Evolutionary conservation across 2,888 invertebrate species (phyloP).

Genomic region (Polylopha cassiicola): DNA sequence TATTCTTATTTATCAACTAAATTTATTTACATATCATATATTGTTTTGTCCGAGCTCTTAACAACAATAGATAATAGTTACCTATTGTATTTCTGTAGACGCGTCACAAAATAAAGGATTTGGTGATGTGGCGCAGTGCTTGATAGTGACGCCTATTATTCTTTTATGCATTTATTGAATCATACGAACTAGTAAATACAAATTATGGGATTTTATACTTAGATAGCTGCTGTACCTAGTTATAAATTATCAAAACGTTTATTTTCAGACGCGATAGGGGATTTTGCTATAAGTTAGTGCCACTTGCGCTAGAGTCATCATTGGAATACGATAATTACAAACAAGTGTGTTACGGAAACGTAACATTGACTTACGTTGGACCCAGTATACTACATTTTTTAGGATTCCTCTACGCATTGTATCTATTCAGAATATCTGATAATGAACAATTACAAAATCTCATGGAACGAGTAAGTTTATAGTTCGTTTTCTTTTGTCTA

Average conservation of each 20-base stretch:
- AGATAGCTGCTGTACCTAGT: no score
- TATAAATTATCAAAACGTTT: constrained; percentile 1
- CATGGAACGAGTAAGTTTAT: constrained; percentile 83
- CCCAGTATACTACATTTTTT: constrained; percentile 84
- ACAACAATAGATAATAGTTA: neutral
- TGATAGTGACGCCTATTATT: no score
- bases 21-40: constrained; percentile 15
- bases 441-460: constrained; percentile 89
- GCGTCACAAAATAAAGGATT: no score
- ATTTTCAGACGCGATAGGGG: constrained; percentile 81
- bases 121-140: no score
- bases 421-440: constrained; percentile 85
- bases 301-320: constrained; percentile 58
- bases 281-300: constrained; percentile 80
- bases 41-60: neutral
- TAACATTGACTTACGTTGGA: constrained; percentile 83
- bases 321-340: constrained; percentile 72
- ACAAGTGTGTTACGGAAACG: constrained; percentile 82
- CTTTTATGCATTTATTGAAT: no score
- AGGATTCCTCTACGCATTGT: constrained; percentile 84
- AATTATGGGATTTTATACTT: no score
- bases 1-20: no score
- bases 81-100: no score
- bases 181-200: no score
- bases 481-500: neutral